Conservation (phyloP, 2,113 vertebrate species). For the Onychostruthus taczanowskii region DNA sequence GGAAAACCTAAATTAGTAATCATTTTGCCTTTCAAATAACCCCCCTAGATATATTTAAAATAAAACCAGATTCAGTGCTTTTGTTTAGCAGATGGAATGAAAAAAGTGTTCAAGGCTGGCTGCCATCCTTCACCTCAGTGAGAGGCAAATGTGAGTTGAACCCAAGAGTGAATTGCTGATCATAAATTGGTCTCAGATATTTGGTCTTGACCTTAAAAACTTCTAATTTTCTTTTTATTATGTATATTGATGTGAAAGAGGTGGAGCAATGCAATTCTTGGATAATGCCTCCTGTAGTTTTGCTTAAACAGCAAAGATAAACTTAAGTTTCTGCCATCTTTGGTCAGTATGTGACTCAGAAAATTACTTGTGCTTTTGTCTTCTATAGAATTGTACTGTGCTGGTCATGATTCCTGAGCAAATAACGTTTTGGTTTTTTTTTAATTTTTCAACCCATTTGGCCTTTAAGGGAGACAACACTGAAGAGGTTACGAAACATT, state of each 20-base stretch:
- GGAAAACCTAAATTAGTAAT: not conserved
- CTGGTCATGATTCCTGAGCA: not conserved
- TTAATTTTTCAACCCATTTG: not conserved
- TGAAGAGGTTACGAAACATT: not conserved
- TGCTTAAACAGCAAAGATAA: not conserved
- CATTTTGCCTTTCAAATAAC: not conserved
- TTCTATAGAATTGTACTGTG: not conserved
- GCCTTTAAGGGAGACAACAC: not conserved
- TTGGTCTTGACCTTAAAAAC: not conserved
- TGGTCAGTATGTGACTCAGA: fast-evolving
- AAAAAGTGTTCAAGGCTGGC: not conserved
- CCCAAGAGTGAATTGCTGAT: not conserved
- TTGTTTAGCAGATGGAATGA: not conserved
- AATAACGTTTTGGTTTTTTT: not conserved
- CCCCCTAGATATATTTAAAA: not conserved
- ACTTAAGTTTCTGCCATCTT: not conserved
- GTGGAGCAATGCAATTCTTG: not conserved
- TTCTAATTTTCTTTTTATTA: not conserved
- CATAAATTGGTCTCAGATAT: not conserved
- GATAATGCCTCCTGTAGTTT: not conserved
- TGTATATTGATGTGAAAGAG: not conserved
- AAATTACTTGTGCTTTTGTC: not conserved
- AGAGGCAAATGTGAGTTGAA: not conserved
- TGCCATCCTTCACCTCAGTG: not conserved
- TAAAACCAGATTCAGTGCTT: not conserved